Evolutionary conservation across 2,113 vertebrate species (phyloP), one percentile per base, ranked within the genome.

Genomic region (Actinemys pallida): DNA sequence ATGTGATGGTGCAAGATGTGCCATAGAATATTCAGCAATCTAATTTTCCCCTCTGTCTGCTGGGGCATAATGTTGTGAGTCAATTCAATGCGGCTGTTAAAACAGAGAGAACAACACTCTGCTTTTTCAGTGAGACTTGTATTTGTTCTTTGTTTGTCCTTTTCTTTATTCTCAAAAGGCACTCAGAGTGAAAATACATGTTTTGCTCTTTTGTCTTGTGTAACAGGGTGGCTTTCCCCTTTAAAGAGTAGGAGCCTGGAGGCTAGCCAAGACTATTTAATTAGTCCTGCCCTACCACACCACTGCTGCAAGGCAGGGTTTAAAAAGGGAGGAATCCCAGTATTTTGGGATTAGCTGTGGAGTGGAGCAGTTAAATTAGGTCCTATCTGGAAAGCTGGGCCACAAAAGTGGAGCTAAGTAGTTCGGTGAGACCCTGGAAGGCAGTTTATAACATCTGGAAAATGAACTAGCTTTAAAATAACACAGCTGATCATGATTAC

Each of bases 121-220:
- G 14, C 31, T 90, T 95, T 80, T 39, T 47, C 78, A 81, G 19
- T 88, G 19, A 53, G 22, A 35, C 54, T 50, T 75, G 35, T 31
- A 62, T 53, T 69, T 76, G 9, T 53, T 25, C 49, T 56, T 57
- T 78, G 5, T 83, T 49, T 29, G 47, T 45, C 45, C 31, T 20
- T 86, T 95, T 16, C 50, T 89, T 82, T 52, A 92, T 84, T 86
- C 78, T 88, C 81, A 76, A 76, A 89, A 90, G 88, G 10, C 14
- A 76, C 54, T 80, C 57, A 80, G 53, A 81, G 57, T 2, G 2
- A 65, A 27, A 81, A 29, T 80, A 85, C 3, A 75, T 53, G 72
- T 45, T 82, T 79, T 91, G 17, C 29, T 79, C 16, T 65, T 81
- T 65, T 83, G 11, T 35, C 76, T 35, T 31, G 13, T 65, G 14